These are phyloP conservation scores for Chrysochloris asiatica DNA, from an alignment of 2,113 vertebrate genomes.

Conservation along the genomic window DNA sequence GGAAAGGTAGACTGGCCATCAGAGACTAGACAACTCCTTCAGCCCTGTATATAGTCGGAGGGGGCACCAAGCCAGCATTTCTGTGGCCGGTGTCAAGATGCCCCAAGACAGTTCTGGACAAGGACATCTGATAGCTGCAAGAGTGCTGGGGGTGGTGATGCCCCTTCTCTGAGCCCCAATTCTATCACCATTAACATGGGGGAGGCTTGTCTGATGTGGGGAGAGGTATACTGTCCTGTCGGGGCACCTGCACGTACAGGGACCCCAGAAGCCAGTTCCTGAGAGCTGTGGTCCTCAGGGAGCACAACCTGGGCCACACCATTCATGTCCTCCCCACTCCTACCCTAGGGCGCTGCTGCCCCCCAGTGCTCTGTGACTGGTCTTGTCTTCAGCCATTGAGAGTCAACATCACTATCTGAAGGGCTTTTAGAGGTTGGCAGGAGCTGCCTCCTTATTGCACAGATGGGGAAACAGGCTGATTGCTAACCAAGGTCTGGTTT, in stretches of 20 bases:
- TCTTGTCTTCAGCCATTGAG: rapidly evolving
- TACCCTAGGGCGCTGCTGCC: not conserved
- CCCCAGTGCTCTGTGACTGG: not conserved
- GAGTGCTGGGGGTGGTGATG: not conserved
- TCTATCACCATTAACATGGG: not conserved
- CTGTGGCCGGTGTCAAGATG: not conserved
- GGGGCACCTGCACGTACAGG: not conserved
- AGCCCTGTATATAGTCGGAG: not conserved
- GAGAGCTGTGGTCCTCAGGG: not conserved
- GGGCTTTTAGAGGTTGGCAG: not conserved
- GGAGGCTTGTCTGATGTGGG: not conserved
- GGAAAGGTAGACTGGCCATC: not conserved
- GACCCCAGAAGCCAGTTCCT: not conserved
- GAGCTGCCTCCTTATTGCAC: not conserved
- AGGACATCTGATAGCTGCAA: not conserved
- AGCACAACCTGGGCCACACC: not conserved
- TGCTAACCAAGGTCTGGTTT: not conserved
- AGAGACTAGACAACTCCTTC: conserved; percentile 27
- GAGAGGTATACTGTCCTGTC: not conserved
- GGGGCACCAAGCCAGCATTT: not conserved
- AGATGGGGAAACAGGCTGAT: not conserved
- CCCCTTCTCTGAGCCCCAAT: conserved; percentile 19
- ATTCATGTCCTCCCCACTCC: not conserved
- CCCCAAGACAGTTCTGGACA: not conserved
- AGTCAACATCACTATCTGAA: not conserved